phyloP scores from a whole-genome alignment of 2,888 invertebrate species.

The Dicyrtoma fusca region DNA sequence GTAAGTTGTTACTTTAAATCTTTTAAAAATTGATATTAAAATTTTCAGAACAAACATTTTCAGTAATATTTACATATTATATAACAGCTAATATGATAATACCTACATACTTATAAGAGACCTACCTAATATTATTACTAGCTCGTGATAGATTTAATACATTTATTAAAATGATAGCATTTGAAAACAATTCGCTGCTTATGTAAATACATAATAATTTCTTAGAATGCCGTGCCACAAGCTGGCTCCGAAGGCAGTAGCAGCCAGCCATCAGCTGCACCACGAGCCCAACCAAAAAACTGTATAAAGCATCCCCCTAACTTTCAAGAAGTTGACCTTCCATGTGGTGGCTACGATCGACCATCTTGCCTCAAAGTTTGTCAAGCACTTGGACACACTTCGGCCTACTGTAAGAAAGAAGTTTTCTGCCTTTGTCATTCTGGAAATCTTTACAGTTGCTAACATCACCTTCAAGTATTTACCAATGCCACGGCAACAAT shows the following conservation, averaged over 20 bases:
- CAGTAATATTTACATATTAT: too few species aligned
- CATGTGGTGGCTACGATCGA: conserved; percentile 52
- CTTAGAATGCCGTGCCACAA: background rate
- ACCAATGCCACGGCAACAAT: too few species aligned
- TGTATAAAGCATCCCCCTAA: conserved; percentile 55
- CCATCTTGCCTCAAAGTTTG: conserved; percentile 50
- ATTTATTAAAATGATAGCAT: background rate
- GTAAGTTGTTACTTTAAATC: too few species aligned
- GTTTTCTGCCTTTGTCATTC: conserved; percentile 53
- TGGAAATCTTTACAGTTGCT: conserved; percentile 55
- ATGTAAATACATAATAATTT: background rate
- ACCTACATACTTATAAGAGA: too few species aligned
- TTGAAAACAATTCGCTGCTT: too few species aligned
- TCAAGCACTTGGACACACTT: conserved; percentile 46
- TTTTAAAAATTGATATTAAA: too few species aligned
- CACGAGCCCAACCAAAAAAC: conserved; percentile 29
- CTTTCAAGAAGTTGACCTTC: conserved; percentile 47
- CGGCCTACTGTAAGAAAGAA: conserved; percentile 51
- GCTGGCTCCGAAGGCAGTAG: background rate
- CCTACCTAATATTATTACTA: too few species aligned
- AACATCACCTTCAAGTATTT: conserved; percentile 58
- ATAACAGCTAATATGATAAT: too few species aligned
- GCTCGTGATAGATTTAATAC: too few species aligned
- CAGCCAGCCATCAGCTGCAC: background rate
- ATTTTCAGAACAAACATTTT: too few species aligned